Evolutionary conservation across 2,888 invertebrate genomes (phyloP).

Genomic region (Stenodera caucasica): DNA sequence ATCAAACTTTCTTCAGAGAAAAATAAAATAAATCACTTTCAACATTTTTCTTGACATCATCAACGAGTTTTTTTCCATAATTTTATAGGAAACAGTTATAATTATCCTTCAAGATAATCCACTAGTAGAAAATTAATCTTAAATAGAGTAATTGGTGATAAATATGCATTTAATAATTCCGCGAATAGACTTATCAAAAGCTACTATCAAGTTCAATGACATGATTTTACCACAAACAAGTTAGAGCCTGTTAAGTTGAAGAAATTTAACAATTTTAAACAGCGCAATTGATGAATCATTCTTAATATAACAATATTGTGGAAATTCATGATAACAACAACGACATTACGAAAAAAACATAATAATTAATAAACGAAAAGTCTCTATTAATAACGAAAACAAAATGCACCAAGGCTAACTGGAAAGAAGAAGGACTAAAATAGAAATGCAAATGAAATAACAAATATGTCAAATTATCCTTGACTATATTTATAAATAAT

Average conservation of each 20-base stretch:
- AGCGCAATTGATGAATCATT: neutral
- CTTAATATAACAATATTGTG: neutral
- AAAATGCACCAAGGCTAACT: constrained; percentile 6
- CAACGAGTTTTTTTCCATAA: neutral
- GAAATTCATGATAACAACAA: neutral
- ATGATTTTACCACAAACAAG: constrained; percentile 12
- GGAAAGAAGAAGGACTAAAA: neutral
- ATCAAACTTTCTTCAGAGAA: neutral
- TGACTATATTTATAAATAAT: neutral
- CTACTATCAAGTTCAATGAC: constrained; percentile 27
- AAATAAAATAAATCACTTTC: neutral
- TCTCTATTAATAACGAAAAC: neutral
- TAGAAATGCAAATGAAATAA: constrained; percentile 7
- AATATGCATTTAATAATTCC: constrained; percentile 9
- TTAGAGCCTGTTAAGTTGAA: constrained; percentile 5
- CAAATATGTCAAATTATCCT: constrained; percentile 7
- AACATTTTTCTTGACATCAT: neutral
- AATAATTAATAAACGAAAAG: neutral
- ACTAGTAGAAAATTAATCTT: neutral
- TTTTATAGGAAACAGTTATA: neutral
- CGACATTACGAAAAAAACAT: neutral
- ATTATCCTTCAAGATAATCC: constrained; percentile 5
- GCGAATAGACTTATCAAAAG: constrained; percentile 20
- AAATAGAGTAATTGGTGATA: neutral
- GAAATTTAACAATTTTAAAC: constrained; percentile 12